These are phyloP conservation scores for Calonectris borealis DNA, from an alignment of 2,113 vertebrate species.

Conservation along the genomic window DNA sequence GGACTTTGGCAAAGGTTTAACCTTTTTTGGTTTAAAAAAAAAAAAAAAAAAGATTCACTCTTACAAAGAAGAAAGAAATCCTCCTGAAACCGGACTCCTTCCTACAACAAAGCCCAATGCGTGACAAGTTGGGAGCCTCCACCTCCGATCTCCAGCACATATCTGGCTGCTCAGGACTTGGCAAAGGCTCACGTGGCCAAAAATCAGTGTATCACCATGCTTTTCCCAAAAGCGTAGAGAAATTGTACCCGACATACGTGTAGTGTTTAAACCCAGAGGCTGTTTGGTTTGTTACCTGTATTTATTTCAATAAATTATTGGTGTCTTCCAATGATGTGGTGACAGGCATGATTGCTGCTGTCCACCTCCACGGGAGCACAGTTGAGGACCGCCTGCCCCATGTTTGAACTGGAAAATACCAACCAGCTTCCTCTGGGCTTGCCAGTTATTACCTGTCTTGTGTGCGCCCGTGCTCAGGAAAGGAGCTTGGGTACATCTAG, in stretches of 20 bases:
- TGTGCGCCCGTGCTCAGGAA: rapidly evolving
- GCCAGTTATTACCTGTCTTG: rapidly evolving
- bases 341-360: neutral
- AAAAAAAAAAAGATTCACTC: neutral
- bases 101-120: neutral
- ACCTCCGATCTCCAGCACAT: neutral
- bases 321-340: constrained; percentile 35
- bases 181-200: neutral
- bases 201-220: neutral
- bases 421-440: neutral
- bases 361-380: neutral
- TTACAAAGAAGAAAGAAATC: neutral
- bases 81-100: neutral
- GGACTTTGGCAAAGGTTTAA: neutral
- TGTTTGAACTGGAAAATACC: neutral
- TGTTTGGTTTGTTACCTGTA: constrained; percentile 4
- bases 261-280: neutral
- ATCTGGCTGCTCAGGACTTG: neutral
- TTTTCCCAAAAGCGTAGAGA: neutral
- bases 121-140: neutral
- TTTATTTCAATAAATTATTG: constrained; percentile 75
- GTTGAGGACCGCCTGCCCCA: neutral
- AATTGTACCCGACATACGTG: neutral
- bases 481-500: rapidly evolving
- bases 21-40: too few species aligned